Base-by-base conservation (phyloP, 1,140 invertebrate genomes). In the Trichogramma pretiosum region DNA sequence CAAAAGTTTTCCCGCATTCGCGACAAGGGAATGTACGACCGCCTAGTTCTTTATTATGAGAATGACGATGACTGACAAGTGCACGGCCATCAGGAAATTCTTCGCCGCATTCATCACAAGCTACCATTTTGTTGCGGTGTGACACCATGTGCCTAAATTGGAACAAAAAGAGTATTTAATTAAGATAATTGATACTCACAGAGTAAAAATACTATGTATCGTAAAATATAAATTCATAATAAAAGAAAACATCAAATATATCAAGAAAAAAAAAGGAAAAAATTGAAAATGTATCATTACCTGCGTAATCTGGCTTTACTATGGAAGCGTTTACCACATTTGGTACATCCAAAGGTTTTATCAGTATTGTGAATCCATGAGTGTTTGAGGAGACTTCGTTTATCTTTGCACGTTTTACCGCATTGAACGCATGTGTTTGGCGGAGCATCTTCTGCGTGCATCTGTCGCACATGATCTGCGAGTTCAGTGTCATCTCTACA, bases 1-100 rank as follows among this genome's bases (percentile, higher is more conserved):
- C 83, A 55, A 88, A 87, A n/a, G 85, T 85, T 64, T 89, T 88
- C 0, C 84, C 85, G 60, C 85, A 89, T 56, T 86, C 84, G 41
- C 78, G 75, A 62, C 96, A 99, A 3, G 84, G 85, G 56, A 89
- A 89, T 21, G 85, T 77, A 52, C 80, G 70, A 1, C 79, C 80
- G 2, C 79, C 73, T 0, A 77, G 62, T 40, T 76, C 74, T 39
- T 73, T 71, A 49, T 74, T 78, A 42, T 80, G 77, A 23, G 79
- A 82, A 61, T 82, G 80, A 24, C 82, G 70, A 65, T 85, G 83
- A 57, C 81, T 83, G 48, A 83, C 79, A 0, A 85, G 63, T 1
- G 80, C 77, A 21, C 81, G 67, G 1, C 82, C 81, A 53, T 85
- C 82, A 2, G 80, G 77, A 46, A 84, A 84, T 55, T 83, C 78